Percentiles rank a stretch among this genome's conserved stretches.
phyloP scores from a whole-genome alignment of 2,797 vertebrate genomes.

The Crocidura indochinensis region DNA sequence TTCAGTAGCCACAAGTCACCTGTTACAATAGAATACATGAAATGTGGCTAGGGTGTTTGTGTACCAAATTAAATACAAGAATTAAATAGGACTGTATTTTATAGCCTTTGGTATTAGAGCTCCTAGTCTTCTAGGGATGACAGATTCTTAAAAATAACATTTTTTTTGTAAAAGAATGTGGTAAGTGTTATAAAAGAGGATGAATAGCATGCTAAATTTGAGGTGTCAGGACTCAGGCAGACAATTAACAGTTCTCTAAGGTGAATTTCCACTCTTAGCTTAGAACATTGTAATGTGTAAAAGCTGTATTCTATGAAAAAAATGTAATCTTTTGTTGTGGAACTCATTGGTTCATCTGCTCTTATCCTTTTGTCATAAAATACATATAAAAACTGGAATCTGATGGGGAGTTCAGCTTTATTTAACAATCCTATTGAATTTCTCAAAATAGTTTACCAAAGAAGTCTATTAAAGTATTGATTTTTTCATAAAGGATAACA shows the following conservation, averaged over 20 bases:
- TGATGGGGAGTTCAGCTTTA: conserved; percentile 69
- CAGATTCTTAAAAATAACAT: conserved; percentile 64
- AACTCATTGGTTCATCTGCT: conserved; percentile 74
- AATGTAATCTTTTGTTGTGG: conserved; percentile 45
- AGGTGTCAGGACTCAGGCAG: conserved; percentile 17
- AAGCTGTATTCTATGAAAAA: conserved; percentile 31
- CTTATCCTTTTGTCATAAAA: conserved; percentile 65
- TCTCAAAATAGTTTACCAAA: conserved; percentile 79
- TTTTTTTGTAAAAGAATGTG: conserved; percentile 38
- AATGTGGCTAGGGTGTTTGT: conserved; percentile 9
- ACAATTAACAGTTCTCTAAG: conserved; percentile 61
- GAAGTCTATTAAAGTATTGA: conserved; percentile 81
- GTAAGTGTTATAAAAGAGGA: conserved; percentile 44
- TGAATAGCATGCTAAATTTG: conserved; percentile 38
- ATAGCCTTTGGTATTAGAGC: conserved; percentile 45
- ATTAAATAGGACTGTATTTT: conserved; percentile 41
- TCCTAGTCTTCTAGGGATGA: conserved; percentile 34
- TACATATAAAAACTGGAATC: conserved; percentile 51
- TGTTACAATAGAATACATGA: conserved; percentile 4
- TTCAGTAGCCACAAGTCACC: background rate
- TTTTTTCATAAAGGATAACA: conserved; percentile 81
- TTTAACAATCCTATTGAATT: conserved; percentile 79
- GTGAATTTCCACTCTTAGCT: conserved; percentile 45
- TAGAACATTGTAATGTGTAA: conserved; percentile 35
- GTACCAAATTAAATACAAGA: background rate